Evolutionary conservation across 2,888 invertebrate species (phyloP), one percentile per base, ranked within the genome.

Genomic region (Ichneumon xanthorius): DNA sequence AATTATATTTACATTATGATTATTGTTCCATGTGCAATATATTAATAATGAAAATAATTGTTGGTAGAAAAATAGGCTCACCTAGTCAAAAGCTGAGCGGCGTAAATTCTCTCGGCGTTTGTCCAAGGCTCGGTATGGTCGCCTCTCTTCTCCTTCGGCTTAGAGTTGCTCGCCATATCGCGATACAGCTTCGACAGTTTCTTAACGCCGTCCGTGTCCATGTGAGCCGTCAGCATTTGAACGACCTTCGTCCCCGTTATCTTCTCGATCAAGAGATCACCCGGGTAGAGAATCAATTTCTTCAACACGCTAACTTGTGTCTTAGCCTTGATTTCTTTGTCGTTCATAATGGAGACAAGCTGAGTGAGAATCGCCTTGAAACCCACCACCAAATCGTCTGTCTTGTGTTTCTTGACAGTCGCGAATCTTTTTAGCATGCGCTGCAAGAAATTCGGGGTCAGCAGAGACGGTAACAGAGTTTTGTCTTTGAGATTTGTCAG

Each of bases 211-310:
- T 95, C 95, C 7, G 93, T 93, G 83, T 95, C 95, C 82, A 97
- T 94, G 92, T 95, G 95, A 1, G 94, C 94, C n/a, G 96, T 96
- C 11, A 97, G 94, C 75, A 96, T 95, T 91, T 96, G 96, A 0
- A 97, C 94, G 67, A 97, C 92, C 89, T 95, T 96, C 16, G 95
- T 95, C 14, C 96, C 95, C 26, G 97, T 96, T 45, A 96, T 95
- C 94, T 97, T 97, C 90, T 97, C 97, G 86, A 97, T 96, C 93
- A 96, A 96, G 84, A 97, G 95, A 89, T 96, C 96, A 4, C 97
- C 97, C 0, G 97, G 97, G 91, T 95, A 94, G 65, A 97, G 95
- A 11, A 97, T 94, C 1, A 97, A 92, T 89, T 96, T 96, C 80
- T 96, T 95, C 53, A 97, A 92, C 4, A 96, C 94, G 9, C 94